Conservation (phyloP, 2,888 invertebrate species). For the Helleia helle region DNA sequence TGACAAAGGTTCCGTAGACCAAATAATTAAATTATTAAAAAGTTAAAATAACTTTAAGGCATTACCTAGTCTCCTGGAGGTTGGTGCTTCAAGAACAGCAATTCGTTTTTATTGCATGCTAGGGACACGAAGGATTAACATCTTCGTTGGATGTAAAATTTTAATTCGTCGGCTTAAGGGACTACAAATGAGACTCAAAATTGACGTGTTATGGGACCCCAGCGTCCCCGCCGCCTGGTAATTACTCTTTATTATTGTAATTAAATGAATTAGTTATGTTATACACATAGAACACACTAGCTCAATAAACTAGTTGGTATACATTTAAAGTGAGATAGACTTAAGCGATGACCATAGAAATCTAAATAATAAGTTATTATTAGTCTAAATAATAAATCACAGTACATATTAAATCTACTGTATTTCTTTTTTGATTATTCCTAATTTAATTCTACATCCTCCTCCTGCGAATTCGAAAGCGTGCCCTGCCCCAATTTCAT, state of each 20-base stretch:
- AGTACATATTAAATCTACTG: no score
- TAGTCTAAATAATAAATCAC: no score
- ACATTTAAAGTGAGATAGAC: no score
- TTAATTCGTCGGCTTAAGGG: constrained; percentile 57
- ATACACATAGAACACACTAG: no score
- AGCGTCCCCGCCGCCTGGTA: constrained; percentile 25
- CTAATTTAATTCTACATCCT: no score
- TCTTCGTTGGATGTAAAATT: constrained; percentile 63
- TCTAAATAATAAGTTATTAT: no score
- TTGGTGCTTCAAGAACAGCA: constrained; percentile 46
- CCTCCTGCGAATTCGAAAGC: no score
- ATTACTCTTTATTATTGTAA: constrained; percentile 5
- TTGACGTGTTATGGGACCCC: constrained; percentile 60
- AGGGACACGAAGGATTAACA: constrained; percentile 61
- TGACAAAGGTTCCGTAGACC: neutral
- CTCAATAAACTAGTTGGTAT: no score
- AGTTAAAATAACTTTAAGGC: constrained; percentile 30
- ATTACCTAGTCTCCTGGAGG: constrained; percentile 1
- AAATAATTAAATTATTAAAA: neutral
- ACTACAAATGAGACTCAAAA: constrained; percentile 42
- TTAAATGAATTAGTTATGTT: constrained; percentile 1
- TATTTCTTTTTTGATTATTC: no score
- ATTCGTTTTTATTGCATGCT: constrained; percentile 56
- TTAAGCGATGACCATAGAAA: no score
- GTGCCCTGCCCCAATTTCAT: no score